Conservation (phyloP, 2,797 vertebrate species). For the Rhincodon typus region DNA sequence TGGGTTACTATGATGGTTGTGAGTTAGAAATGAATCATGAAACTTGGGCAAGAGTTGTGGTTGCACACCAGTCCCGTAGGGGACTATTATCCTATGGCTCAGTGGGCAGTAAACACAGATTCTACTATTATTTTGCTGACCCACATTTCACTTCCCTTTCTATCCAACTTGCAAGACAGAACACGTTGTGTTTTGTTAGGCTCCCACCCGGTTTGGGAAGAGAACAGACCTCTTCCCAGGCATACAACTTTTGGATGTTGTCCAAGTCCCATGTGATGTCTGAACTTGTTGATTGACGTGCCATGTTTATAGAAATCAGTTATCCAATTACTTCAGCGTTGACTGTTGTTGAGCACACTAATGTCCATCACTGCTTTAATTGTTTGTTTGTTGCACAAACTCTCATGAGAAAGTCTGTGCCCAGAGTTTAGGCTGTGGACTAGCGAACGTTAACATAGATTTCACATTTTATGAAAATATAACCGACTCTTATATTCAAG, state of each 20-base stretch:
- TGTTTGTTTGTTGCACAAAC: conserved; percentile 40
- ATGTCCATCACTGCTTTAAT: conserved; percentile 43
- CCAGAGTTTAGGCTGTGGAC: background rate
- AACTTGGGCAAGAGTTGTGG: background rate
- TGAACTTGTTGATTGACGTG: conserved; percentile 40
- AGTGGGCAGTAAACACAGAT: conserved; percentile 32
- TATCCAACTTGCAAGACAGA: conserved; percentile 33
- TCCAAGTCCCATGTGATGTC: conserved; percentile 29
- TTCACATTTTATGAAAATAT: background rate
- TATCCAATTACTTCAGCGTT: conserved; percentile 45
- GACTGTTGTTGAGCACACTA: conserved; percentile 40
- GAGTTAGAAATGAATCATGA: background rate
- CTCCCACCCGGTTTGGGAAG: background rate
- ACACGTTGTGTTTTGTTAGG: conserved; percentile 32
- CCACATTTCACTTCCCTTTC: conserved; percentile 36
- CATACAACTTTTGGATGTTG: background rate
- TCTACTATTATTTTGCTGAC: conserved; percentile 38
- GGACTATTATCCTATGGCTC: conserved; percentile 22
- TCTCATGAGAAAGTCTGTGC: conserved; percentile 42
- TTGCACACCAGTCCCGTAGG: conserved; percentile 1
- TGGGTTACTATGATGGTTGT: background rate
- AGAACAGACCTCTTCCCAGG: conserved; percentile 27
- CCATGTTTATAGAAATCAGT: conserved; percentile 45
- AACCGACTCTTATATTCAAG: background rate
- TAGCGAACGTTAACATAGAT: background rate